phyloP scores from a whole-genome alignment of 2,888 invertebrate species.

The Andrena haemorrhoa region DNA sequence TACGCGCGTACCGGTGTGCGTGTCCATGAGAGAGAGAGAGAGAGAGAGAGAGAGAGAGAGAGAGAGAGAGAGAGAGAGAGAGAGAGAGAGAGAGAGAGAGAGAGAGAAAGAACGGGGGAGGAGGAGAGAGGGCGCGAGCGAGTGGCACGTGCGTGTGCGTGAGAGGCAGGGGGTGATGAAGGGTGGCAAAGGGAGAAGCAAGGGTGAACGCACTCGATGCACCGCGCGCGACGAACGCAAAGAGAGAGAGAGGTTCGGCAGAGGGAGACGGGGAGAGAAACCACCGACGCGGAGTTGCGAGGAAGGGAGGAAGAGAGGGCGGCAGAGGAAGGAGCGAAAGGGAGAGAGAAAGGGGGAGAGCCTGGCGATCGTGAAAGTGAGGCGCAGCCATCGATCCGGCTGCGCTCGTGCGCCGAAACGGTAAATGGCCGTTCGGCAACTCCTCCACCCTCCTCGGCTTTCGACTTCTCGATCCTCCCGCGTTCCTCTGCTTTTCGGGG shows the following conservation, averaged over 20 bases:
- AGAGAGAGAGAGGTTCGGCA: neutral
- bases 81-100: constrained; percentile 4
- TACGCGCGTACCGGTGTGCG: constrained; percentile 4
- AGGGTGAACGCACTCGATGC: constrained; percentile 71
- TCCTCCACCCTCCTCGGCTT: constrained; percentile 49
- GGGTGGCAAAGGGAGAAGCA: constrained; percentile 36
- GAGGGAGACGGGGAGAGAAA: constrained; percentile 29
- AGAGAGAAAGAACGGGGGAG: neutral
- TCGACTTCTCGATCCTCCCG: constrained; percentile 53
- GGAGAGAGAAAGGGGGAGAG: constrained; percentile 16
- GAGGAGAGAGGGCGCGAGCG: constrained; percentile 21
- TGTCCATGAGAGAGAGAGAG: constrained; percentile 3
- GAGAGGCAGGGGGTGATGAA: constrained; percentile 20
- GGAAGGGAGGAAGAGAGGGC: constrained; percentile 29
- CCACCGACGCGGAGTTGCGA: neutral
- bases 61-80: too few species aligned
- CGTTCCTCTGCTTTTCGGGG: constrained; percentile 25
- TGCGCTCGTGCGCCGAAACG: constrained; percentile 68
- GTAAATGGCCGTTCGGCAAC: constrained; percentile 68
- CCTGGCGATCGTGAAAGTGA: constrained; percentile 68
- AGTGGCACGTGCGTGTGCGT: constrained; percentile 53
- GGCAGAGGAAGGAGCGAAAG: constrained; percentile 16
- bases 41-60: too few species aligned
- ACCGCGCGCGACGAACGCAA: constrained; percentile 36
- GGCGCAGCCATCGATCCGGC: constrained; percentile 69